phyloP scores from a whole-genome alignment of 2,888 invertebrate species.

The Trilocha varians region DNA sequence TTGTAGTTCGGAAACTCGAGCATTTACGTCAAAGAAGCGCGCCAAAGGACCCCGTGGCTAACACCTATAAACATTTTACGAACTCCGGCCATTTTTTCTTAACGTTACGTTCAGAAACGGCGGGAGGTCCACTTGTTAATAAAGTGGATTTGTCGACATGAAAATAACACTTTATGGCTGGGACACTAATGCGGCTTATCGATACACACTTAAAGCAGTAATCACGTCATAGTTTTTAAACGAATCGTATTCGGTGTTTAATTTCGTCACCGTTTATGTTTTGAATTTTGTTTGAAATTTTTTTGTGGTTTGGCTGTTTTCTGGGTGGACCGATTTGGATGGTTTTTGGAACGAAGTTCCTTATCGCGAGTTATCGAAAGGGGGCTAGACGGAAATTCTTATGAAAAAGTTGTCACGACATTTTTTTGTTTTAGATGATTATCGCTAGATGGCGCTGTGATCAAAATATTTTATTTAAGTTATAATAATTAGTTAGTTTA shows the following conservation, averaged over 20 bases:
- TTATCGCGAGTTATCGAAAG: too few relatives aligned
- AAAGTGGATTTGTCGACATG: conserved; percentile 70
- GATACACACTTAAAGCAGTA: conserved; percentile 35
- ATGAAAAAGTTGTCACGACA: too few relatives aligned
- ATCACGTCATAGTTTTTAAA: conserved; percentile 30
- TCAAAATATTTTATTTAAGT: too few relatives aligned
- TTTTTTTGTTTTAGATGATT: too few relatives aligned
- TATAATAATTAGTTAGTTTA: too few relatives aligned
- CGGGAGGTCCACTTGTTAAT: conserved; percentile 63
- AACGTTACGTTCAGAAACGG: conserved; percentile 48
- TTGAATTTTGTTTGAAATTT: background rate
- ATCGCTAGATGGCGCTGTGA: too few relatives aligned
- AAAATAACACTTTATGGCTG: conserved; percentile 63
- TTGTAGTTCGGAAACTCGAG: conserved; percentile 55
- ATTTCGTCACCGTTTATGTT: background rate
- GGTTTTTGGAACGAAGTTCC: too few relatives aligned
- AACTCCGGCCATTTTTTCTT: conserved; percentile 24
- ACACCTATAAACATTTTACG: conserved; percentile 39
- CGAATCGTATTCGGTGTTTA: conserved; percentile 9
- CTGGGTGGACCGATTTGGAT: background rate
- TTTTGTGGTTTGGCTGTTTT: background rate
- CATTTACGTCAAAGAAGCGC: conserved; percentile 65
- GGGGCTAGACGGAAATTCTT: too few relatives aligned
- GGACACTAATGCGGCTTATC: conserved; percentile 58
- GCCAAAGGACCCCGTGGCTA: conserved; percentile 51